Percentiles rank a stretch among this genome's conserved stretches.
Evolutionary conservation across 1,140 invertebrate genomes (phyloP).

Genomic region (Drosophila paulistorum): DNA sequence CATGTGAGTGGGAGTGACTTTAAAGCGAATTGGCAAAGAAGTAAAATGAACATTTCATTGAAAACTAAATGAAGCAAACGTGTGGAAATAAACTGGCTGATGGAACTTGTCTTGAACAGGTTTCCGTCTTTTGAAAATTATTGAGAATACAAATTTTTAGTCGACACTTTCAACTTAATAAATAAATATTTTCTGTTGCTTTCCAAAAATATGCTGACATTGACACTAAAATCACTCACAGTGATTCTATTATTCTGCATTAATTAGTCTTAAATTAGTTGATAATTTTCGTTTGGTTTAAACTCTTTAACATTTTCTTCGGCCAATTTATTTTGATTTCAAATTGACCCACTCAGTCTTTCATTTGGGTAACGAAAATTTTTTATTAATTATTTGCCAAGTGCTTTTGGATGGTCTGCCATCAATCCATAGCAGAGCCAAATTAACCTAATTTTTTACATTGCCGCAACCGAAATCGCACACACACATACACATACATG

Average conservation of each 20-base stretch:
- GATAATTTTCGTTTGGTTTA: neutral
- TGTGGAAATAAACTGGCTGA: neutral
- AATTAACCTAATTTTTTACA: slow-evolving; percentile 79
- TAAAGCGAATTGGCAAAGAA: neutral
- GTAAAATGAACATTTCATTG: neutral
- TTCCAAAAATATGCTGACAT: no score
- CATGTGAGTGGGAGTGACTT: neutral
- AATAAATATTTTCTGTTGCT: no score
- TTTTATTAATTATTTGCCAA: slow-evolving; percentile 79
- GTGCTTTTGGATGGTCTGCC: slow-evolving; percentile 69
- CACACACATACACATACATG: neutral
- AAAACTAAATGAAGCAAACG: neutral
- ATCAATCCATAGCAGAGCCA: slow-evolving; percentile 63
- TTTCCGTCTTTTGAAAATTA: neutral
- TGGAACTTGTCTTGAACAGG: neutral
- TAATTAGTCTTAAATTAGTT: neutral
- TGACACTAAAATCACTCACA: no score
- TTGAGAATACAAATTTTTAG: no score
- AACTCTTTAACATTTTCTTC: slow-evolving; percentile 6
- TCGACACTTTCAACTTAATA: no score
- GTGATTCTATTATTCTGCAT: no score
- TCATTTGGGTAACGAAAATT: slow-evolving; percentile 17
- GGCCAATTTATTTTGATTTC: slow-evolving; percentile 11
- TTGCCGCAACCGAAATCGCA: slow-evolving; percentile 5
- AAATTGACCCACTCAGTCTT: slow-evolving; percentile 7